These are phyloP conservation scores for Hirtodrosophila alboralis DNA, from an alignment of 2,888 invertebrate genomes.

Conservation along the genomic window DNA sequence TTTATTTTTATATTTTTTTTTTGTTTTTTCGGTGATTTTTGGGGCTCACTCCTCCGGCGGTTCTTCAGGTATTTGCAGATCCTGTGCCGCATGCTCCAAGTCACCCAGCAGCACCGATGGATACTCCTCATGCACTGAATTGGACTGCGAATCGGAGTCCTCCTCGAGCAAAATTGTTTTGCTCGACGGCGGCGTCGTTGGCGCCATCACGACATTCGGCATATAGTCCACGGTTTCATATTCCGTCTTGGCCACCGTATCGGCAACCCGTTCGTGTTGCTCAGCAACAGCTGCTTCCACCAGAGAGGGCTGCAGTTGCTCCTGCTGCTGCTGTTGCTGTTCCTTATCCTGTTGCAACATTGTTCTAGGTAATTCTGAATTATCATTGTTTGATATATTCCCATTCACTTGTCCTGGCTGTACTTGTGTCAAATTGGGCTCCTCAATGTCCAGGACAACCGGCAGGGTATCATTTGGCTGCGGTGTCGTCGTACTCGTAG, in stretches of 20 bases:
- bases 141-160: conserved; percentile 80
- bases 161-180: conserved; percentile 74
- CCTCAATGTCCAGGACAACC: conserved; percentile 69
- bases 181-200: conserved; percentile 54
- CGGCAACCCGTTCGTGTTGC: conserved; percentile 45
- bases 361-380: not conserved
- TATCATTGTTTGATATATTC: conserved; percentile 7
- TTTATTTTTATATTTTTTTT: conserved; percentile 8
- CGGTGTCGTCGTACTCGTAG: conserved; percentile 62
- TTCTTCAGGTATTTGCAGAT: conserved; percentile 82
- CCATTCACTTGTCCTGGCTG: conserved; percentile 11
- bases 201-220: conserved; percentile 72
- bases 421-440: conserved; percentile 29
- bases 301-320: conserved; percentile 14
- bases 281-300: conserved; percentile 16
- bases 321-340: conserved; percentile 21
- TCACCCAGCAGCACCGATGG: conserved; percentile 63
- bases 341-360: conserved; percentile 24
- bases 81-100: conserved; percentile 79
- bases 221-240: conserved; percentile 82
- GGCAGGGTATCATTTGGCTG: conserved; percentile 66
- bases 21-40: not conserved
- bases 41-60: conserved; percentile 83
- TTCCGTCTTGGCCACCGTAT: conserved; percentile 76
- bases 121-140: conserved; percentile 83